Conservation (phyloP, 1,140 invertebrate genomes). For the Drosophila sulfurigaster region DNA sequence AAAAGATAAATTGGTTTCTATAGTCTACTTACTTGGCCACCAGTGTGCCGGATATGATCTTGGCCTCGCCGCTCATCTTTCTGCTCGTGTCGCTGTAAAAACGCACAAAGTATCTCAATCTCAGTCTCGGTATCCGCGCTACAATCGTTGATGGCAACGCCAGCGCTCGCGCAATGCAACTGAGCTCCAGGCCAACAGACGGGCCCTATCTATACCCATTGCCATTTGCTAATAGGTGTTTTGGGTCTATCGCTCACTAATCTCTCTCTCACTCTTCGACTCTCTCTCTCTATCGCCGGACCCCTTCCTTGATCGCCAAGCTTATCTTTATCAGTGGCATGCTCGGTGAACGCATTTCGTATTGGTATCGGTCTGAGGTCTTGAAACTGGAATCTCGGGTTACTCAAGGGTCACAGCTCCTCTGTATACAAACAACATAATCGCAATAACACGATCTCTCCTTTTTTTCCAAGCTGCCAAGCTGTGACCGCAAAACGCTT, state of each 20-base stretch:
- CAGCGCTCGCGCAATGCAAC: constrained; percentile 70
- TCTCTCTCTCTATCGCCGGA: not conserved
- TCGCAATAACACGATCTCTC: constrained; percentile 9
- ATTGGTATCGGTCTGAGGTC: not conserved
- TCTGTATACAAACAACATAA: constrained; percentile 23
- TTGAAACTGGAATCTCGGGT: constrained; percentile 47
- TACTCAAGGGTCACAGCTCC: constrained; percentile 61
- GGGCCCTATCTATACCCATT: constrained; percentile 65
- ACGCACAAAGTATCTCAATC: constrained; percentile 39
- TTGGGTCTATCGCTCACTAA: constrained; percentile 41
- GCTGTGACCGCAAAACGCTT: constrained; percentile 11
- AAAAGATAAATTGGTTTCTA: not conserved
- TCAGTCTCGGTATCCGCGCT: constrained; percentile 20
- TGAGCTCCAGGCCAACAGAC: constrained; percentile 33
- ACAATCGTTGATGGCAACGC: constrained; percentile 41
- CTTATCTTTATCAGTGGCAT: constrained; percentile 52
- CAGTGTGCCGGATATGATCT: constrained; percentile 88
- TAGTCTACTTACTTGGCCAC: constrained; percentile 85
- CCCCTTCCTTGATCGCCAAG: constrained; percentile 7
- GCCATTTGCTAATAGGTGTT: constrained; percentile 9
- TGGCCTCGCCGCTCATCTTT: constrained; percentile 81
- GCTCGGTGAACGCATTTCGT: constrained; percentile 7
- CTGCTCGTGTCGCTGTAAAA: constrained; percentile 52
- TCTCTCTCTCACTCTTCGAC: constrained; percentile 14
- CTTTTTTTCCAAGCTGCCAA: not conserved